A percentile compares a stretch with the other conserved stretches of the same genome.
phyloP scores from a whole-genome alignment of 2,797 vertebrate species.

The Eurystomus glaucurus region DNA sequence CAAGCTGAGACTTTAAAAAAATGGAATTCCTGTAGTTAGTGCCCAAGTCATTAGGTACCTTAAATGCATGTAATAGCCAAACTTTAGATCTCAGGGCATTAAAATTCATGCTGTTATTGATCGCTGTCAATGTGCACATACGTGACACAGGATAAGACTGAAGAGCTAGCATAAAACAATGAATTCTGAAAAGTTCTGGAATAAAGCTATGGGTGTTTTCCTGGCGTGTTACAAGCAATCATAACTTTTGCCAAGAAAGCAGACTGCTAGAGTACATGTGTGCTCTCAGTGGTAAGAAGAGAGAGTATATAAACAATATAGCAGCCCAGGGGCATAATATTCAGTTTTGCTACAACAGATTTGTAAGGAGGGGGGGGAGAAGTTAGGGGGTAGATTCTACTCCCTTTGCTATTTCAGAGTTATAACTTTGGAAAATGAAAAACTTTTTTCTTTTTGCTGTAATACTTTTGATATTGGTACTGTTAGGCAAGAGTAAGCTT shows the following conservation, averaged over 20 bases:
- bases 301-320: background rate
- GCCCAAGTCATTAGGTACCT: background rate
- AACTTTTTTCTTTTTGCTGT: background rate
- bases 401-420: background rate
- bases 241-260: background rate
- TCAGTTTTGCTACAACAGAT: background rate
- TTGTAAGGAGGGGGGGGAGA: background rate
- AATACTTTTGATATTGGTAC: background rate
- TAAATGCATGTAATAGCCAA: background rate
- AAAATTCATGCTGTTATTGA: background rate
- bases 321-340: constrained; percentile 8
- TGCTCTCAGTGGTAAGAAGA: background rate
- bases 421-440: background rate
- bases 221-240: background rate
- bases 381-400: background rate
- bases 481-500: background rate
- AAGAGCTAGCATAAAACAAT: background rate
- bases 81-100: background rate
- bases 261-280: background rate
- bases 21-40: background rate
- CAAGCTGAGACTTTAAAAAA: background rate
- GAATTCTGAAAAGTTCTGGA: background rate
- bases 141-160: background rate
- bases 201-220: background rate
- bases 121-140: background rate